Conservation (phyloP, 2,797 vertebrate species). For the Danionella dracula region DNA sequence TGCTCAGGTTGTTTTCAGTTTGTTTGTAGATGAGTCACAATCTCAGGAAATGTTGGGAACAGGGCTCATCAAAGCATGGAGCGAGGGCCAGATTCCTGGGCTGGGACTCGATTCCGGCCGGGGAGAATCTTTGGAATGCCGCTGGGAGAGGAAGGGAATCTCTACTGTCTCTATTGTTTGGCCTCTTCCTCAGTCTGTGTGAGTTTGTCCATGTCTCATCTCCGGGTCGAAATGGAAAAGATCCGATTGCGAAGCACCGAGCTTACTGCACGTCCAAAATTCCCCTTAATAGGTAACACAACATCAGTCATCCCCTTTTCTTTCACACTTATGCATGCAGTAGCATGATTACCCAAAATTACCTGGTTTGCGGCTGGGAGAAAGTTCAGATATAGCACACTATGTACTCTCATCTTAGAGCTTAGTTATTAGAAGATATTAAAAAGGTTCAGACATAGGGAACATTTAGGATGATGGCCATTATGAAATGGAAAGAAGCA, state of each 20-base stretch:
- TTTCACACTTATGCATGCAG: slow-evolving; percentile 19
- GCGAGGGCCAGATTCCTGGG: slow-evolving; percentile 66
- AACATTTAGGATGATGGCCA: too few relatives aligned
- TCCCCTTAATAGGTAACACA: slow-evolving; percentile 33
- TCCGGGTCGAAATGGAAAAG: slow-evolving; percentile 40
- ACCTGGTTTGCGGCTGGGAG: background rate
- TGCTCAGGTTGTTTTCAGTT: slow-evolving; percentile 72
- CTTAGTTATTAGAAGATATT: background rate
- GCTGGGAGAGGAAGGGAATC: slow-evolving; percentile 98
- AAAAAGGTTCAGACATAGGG: background rate
- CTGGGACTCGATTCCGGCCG: slow-evolving; percentile 66
- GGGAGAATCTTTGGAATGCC: slow-evolving; percentile 83
- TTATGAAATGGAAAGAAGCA: too few relatives aligned
- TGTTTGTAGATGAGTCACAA: slow-evolving; percentile 92
- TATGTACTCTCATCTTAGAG: slow-evolving; percentile 1
- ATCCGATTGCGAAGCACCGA: slow-evolving; percentile 6
- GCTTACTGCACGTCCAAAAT: slow-evolving; percentile 18
- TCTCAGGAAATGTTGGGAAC: slow-evolving; percentile 94
- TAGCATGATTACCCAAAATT: background rate
- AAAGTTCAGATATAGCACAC: background rate
- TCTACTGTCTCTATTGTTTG: slow-evolving; percentile 98
- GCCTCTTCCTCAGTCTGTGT: slow-evolving; percentile 74
- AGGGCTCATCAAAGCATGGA: slow-evolving; percentile 96
- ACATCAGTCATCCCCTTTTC: slow-evolving; percentile 30
- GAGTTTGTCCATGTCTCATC: slow-evolving; percentile 27